Conservation (phyloP, 2,888 invertebrate species). For the Lepidocyrtoides sp. region DNA sequence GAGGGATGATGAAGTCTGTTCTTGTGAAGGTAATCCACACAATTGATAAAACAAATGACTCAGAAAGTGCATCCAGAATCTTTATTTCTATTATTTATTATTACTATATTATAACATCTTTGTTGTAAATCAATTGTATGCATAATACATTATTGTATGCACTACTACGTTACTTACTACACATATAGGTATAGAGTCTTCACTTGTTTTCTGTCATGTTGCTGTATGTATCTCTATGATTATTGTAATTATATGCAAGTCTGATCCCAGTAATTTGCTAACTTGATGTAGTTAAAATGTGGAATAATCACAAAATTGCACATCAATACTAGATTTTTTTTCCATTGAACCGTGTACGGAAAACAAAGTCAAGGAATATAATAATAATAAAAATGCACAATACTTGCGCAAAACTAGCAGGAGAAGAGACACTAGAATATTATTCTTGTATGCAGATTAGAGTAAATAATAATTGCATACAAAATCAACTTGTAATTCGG, state of each 20-base stretch:
- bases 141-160: conserved; percentile 22
- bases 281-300: conserved; percentile 50
- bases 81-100: conserved; percentile 47
- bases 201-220: neutral
- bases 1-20: conserved; percentile 29
- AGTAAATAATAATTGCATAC: conserved; percentile 59
- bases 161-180: no score
- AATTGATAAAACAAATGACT: conserved; percentile 76
- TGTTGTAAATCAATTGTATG: conserved; percentile 41
- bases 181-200: no score
- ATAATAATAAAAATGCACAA: conserved; percentile 21
- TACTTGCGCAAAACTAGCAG: neutral
- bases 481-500: conserved; percentile 69
- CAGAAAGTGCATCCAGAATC: conserved; percentile 75
- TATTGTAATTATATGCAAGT: conserved; percentile 77
- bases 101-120: conserved; percentile 36
- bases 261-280: conserved; percentile 68
- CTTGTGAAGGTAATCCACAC: conserved; percentile 71
- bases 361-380: neutral
- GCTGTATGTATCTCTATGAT: conserved; percentile 44
- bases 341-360: neutral
- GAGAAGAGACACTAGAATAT: conserved; percentile 49
- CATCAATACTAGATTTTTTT: conserved; percentile 49
- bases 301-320: conserved; percentile 69
- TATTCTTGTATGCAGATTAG: conserved; percentile 66